Evolutionary conservation across 1,140 invertebrate genomes (phyloP).

Genomic region (Drosophila lowei): DNA sequence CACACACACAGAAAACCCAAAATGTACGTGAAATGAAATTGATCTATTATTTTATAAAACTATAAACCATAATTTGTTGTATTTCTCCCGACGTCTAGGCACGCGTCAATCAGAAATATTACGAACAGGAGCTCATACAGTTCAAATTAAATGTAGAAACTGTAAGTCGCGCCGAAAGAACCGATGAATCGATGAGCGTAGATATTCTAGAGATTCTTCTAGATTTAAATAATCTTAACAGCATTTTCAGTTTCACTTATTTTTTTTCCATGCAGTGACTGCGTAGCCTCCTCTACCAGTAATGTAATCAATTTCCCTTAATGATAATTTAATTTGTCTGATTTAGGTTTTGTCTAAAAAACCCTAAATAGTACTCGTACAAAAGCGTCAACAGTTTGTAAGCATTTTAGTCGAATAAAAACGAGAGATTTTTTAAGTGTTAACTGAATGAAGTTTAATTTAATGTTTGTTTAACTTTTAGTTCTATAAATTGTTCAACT

Average conservation of each 20-base stretch:
- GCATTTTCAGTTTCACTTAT: constrained; percentile 56
- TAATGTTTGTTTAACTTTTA: constrained; percentile 20
- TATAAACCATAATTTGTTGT: constrained; percentile 62
- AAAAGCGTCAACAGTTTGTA: constrained; percentile 55
- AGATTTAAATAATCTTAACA: constrained; percentile 54
- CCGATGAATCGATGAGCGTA: constrained; percentile 23
- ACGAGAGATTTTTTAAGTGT: constrained; percentile 10
- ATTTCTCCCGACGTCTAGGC: constrained; percentile 79
- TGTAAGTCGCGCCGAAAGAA: constrained; percentile 72
- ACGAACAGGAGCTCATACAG: constrained; percentile 81
- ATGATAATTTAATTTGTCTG: constrained; percentile 60
- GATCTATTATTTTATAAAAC: constrained; percentile 54
- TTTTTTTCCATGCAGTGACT: constrained; percentile 55
- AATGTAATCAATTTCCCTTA: constrained; percentile 43
- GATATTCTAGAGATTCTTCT: constrained; percentile 19
- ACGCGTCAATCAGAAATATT: constrained; percentile 80
- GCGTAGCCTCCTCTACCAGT: constrained; percentile 62
- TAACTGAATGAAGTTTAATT: constrained; percentile 20
- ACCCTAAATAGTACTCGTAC: constrained; percentile 18
- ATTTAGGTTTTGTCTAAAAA: constrained; percentile 75
- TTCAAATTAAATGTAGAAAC: constrained; percentile 80
- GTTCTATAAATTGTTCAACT: constrained; percentile 15
- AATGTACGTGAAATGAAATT: constrained; percentile 39
- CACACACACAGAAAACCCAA: constrained; percentile 26
- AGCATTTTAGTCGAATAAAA: constrained; percentile 42